Base-by-base conservation (phyloP, 2,113 vertebrate genomes). In the Neotoma lepida region DNA sequence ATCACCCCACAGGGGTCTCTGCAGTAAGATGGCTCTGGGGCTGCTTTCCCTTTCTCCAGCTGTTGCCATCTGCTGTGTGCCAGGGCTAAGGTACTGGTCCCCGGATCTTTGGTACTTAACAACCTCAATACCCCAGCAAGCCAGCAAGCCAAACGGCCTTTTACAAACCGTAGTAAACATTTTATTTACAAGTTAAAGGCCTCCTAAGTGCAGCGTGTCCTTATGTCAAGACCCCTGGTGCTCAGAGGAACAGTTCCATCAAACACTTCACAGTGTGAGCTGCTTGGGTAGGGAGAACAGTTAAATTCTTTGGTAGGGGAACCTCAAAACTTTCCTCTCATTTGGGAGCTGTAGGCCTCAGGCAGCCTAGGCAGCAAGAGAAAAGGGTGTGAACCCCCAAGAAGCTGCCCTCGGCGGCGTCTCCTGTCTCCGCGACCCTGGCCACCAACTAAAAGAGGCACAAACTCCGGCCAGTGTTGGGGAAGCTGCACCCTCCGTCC, bases 181-280 rank as follows among this genome's bases (percentile, higher is more conserved):
- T 99, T 99, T 99, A 99, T 99, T 99, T 99, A 99, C 99, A 99
- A 96, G 97, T 98, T 96, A 97, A 98, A 87, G 97, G 89, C 88
- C 26, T 96, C 92, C 94, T 99, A 98, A 99, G 98, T 99, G 99
- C 99, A 99, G 94, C 96, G 63, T 0, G 76, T 95, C 97, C 91
- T 96, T 84, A 94, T 85, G 96, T 98, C 89, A 94, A 74, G 89
- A 95, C 88, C 88, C 24, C 88, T 26, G 88, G 93, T 20, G 88
- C 66, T 1, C 68, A 26, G 63, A 78, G 71, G 41, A 58, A 44
- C 70, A 18, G 76, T 82, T 76, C 51, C 85, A 81, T 89, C 95
- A 92, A 96, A 94, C 89, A 87, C 96, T 97, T 97, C 97, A 95
- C 97, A 95, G 96, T 96, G 95, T 90, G 96, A 96, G 95, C 96